phyloP scores from a whole-genome alignment of 2,797 vertebrate genomes.

The Echeneis naucrates region DNA sequence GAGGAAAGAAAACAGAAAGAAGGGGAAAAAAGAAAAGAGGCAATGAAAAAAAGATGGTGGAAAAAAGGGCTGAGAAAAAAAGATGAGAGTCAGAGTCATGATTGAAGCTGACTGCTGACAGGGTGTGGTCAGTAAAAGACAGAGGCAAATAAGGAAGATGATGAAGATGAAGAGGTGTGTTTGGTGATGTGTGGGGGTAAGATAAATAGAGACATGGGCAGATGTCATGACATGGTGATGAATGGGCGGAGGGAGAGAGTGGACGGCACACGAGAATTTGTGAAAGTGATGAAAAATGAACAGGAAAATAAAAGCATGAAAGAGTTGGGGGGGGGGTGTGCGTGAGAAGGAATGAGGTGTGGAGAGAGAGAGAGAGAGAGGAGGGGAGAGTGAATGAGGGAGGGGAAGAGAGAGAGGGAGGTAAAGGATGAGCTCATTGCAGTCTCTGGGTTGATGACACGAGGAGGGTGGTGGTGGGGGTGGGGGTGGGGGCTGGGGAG shows the following conservation, averaged over 20 bases:
- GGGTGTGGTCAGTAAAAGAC: conserved; percentile 76
- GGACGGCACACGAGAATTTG: conserved; percentile 41
- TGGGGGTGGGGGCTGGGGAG: conserved; percentile 38
- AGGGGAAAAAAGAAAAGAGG: background rate
- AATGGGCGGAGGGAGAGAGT: conserved; percentile 52
- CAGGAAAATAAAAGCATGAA: conserved; percentile 42
- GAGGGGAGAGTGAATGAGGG: conserved; percentile 35
- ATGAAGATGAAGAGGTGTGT: conserved; percentile 28
- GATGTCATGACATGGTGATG: conserved; percentile 54
- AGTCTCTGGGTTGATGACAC: conserved; percentile 89
- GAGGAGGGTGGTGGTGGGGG: conserved; percentile 67
- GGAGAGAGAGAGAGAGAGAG: conserved; percentile 43
- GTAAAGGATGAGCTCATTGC: conserved; percentile 95
- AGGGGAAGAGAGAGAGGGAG: conserved; percentile 26
- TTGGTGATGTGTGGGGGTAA: too few relatives aligned
- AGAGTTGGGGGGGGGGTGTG: conserved; percentile 47
- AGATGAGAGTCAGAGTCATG: conserved; percentile 27
- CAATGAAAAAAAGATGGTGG: conserved; percentile 1
- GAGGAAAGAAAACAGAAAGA: background rate
- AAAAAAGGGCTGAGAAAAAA: conserved; percentile 5
- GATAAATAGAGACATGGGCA: conserved; percentile 39
- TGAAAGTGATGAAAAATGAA: conserved; percentile 53
- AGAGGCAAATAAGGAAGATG: conserved; percentile 50
- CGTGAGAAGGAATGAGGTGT: conserved; percentile 47
- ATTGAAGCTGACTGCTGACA: conserved; percentile 54